Evolutionary conservation across 2,797 vertebrate species (phyloP), one percentile per base, ranked within the genome.

Genomic region (Sebastes trivittatus): DNA sequence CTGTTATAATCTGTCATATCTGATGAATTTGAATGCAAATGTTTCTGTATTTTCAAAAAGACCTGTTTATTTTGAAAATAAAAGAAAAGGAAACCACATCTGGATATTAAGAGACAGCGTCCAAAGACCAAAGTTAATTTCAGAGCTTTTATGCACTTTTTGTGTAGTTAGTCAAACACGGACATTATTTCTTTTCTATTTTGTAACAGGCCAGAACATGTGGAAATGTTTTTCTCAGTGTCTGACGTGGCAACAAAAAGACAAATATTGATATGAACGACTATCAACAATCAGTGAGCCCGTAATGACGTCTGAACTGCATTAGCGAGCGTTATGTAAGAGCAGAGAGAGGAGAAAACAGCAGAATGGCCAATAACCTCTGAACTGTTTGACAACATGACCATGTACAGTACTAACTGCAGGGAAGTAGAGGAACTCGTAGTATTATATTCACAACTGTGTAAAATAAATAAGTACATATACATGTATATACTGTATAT

Each of bases 231-330:
- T 79, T 69, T n/a, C 8, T 23, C 10, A 27, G 22, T 64, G 7
- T 60, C 42, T 70, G n/a, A 72, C 10, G 46, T 78, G 56, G 46
- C 59, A 77, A 34, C 29, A 52, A 60, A 76, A 62, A 78, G 46
- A 70, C 65, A 80, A 87, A 87, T 82, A 87, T 59, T 84, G 72
- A 79, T 63, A 46, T 59, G 30, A 29, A 11, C 7, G 25, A n/a
- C 6, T 9, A 49, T 46, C 46, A 52, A 30, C 61, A 55, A 29
- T 63, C 25, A 7, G 58, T 66, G 23, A 75, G 55, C 34, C 9
- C 36, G n/a, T 34, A 11, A 27, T 87, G 84, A 86, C 75, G 59
- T 88, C 66, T 4, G 2, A 63, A 66, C 54, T 16, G 60, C 79
- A 60, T 77, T 75, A 87, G 38, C 80, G 68, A 58, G n/a, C 5